phyloP scores from a whole-genome alignment of 2,113 vertebrate genomes.

The Guaruba guarouba region DNA sequence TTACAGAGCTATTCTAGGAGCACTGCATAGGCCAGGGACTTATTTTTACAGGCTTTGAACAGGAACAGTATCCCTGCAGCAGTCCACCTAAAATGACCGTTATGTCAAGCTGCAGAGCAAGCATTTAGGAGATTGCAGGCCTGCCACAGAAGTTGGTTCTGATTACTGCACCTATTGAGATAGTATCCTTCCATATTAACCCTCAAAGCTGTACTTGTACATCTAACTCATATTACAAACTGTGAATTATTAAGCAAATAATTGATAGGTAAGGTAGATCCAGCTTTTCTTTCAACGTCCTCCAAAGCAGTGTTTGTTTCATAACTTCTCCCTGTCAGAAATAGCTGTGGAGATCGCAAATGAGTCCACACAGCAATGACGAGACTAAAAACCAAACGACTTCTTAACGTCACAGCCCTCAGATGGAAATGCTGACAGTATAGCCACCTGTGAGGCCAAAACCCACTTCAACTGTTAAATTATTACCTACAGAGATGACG shows the following conservation, averaged over 20 bases:
- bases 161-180: neutral
- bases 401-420: neutral
- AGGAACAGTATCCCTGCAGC: neutral
- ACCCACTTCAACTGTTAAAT: neutral
- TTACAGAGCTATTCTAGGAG: slow-evolving; percentile 51
- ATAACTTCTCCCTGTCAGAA: neutral
- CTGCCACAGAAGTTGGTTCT: neutral
- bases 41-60: slow-evolving; percentile 14
- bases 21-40: neutral
- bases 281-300: neutral
- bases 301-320: neutral
- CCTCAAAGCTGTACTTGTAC: neutral
- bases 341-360: neutral
- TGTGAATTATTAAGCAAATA: slow-evolving; percentile 28
- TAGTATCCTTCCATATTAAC: neutral
- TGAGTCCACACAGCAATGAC: neutral
- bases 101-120: neutral
- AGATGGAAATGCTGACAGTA: neutral
- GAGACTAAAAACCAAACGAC: neutral
- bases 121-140: neutral
- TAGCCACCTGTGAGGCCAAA: neutral
- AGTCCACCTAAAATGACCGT: neutral
- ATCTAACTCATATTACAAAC: neutral
- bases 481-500: neutral
- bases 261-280: neutral